Percentiles rank a stretch among this genome's conserved stretches.
Evolutionary conservation across 2,888 invertebrate genomes (phyloP).

Genomic region (Disparrhopalites patrizii): DNA sequence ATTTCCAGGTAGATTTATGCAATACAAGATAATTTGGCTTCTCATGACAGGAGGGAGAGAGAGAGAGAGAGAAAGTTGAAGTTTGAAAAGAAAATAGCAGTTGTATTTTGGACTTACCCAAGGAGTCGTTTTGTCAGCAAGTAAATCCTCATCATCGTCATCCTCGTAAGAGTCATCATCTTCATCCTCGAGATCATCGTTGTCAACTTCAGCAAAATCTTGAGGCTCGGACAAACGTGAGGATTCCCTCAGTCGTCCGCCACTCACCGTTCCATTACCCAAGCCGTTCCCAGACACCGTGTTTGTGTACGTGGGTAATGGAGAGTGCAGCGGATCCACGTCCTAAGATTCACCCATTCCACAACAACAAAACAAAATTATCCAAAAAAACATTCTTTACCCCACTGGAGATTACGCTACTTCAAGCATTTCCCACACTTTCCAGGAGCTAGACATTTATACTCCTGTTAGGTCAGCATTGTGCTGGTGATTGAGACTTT

Average conservation of each 20-base stretch:
- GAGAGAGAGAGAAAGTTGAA: background rate
- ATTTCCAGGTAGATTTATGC: no score
- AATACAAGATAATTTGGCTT: no score
- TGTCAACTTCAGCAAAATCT: slow-evolving; percentile 13
- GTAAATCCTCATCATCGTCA: slow-evolving; percentile 35
- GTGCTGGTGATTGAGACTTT: no score
- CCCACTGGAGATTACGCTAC: no score
- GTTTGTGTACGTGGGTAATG: background rate
- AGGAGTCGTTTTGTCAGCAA: slow-evolving; percentile 36
- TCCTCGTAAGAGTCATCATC: slow-evolving; percentile 39
- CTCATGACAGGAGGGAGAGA: no score
- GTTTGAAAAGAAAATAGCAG: background rate
- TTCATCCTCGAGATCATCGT: slow-evolving; percentile 29
- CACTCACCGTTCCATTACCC: slow-evolving; percentile 3
- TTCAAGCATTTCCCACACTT: no score
- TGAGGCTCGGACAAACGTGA: slow-evolving; percentile 1
- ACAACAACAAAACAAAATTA: no score
- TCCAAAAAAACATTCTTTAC: no score
- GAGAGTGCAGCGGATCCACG: background rate
- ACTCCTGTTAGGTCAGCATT: no score
- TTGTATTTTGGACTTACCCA: slow-evolving; percentile 35
- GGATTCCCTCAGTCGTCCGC: background rate
- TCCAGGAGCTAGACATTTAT: no score
- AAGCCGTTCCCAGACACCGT: slow-evolving; percentile 9
- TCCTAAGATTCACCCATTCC: no score